Conservation (phyloP, 2,888 invertebrate species). For the Malacosoma neustria region DNA sequence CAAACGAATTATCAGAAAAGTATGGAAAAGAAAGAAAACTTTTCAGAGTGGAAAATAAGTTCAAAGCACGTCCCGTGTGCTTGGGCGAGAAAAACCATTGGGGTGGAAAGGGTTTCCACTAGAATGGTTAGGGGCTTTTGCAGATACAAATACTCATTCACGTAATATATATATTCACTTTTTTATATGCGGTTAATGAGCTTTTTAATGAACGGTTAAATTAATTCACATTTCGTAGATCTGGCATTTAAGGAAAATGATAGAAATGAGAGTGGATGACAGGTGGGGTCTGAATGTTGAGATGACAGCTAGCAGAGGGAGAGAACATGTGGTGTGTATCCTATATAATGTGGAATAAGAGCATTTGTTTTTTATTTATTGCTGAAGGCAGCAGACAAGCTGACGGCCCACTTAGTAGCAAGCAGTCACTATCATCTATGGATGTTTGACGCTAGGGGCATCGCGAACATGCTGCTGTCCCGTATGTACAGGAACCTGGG, state of each 20-base stretch:
- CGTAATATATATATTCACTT: slow-evolving; percentile 1
- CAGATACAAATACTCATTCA: slow-evolving; percentile 34
- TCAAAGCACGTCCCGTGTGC: slow-evolving; percentile 43
- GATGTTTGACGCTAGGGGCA: no score
- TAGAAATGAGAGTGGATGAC: not conserved
- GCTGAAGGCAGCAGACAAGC: no score
- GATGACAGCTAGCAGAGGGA: no score
- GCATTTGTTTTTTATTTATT: no score
- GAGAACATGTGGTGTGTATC: no score
- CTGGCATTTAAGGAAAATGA: not conserved
- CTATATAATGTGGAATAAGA: no score
- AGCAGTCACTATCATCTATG: no score
- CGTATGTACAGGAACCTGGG: no score
- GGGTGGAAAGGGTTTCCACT: slow-evolving; percentile 47
- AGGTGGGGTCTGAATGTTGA: no score
- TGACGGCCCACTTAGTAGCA: no score
- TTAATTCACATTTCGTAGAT: not conserved
- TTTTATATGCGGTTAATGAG: not conserved
- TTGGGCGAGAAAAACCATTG: slow-evolving; percentile 43
- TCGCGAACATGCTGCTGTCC: no score
- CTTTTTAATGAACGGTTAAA: not conserved
- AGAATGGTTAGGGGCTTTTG: slow-evolving; percentile 25
- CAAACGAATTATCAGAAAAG: slow-evolving; percentile 7
- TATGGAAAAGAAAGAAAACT: slow-evolving; percentile 40
- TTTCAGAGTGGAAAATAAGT: slow-evolving; percentile 51